Evolutionary conservation across 2,888 invertebrate genomes (phyloP).

Genomic region (Catocala nupta): DNA sequence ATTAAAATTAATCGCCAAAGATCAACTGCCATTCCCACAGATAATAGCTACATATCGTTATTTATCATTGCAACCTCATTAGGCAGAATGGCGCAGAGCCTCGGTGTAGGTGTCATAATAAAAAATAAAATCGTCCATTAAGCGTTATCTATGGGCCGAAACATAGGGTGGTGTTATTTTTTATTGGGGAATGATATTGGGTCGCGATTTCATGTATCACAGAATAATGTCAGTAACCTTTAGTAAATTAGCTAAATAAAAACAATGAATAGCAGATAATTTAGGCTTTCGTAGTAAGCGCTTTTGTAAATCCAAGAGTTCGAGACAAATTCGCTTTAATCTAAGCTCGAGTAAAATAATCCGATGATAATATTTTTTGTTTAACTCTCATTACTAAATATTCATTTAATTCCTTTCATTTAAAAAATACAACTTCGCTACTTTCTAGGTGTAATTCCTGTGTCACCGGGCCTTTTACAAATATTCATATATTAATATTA

Average conservation of each 20-base stretch:
- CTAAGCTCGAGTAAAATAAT: too few relatives aligned
- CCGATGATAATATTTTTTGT: too few relatives aligned
- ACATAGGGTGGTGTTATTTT: conserved; percentile 38
- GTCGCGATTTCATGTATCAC: conserved; percentile 29
- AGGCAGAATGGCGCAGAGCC: conserved; percentile 33
- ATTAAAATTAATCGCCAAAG: conserved; percentile 5
- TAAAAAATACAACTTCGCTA: too few relatives aligned
- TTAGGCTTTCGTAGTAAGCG: too few relatives aligned
- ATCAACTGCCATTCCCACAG: conserved; percentile 1
- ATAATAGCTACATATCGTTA: conserved; percentile 20
- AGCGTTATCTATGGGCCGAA: conserved; percentile 57
- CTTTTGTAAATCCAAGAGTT: too few relatives aligned
- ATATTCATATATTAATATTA: too few relatives aligned
- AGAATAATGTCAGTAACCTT: conserved; percentile 14
- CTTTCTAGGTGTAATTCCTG: too few relatives aligned
- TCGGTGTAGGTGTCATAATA: conserved; percentile 46
- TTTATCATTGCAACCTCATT: conserved; percentile 35
- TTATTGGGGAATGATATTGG: conserved; percentile 28
- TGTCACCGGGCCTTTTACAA: too few relatives aligned
- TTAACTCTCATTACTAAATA: too few relatives aligned
- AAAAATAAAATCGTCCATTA: conserved; percentile 62
- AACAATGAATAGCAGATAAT: background rate
- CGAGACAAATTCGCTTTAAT: too few relatives aligned
- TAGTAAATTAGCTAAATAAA: conserved; percentile 9
- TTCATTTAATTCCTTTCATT: too few relatives aligned